phyloP scores from a whole-genome alignment of 1,140 invertebrate species.

The Pogonognathellus flavescens region DNA sequence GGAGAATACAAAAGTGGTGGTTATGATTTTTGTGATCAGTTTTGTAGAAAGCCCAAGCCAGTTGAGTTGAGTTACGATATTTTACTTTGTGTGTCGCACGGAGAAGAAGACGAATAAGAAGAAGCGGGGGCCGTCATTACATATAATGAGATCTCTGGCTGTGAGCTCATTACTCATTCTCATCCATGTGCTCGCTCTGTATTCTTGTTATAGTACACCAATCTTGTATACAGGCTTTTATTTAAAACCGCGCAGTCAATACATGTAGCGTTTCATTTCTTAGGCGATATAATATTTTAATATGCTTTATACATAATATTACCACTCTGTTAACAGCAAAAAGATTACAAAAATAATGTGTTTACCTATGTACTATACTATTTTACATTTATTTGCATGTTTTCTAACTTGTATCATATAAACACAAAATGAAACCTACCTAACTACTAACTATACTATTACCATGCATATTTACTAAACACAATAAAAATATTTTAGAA shows the following conservation, averaged over 20 bases:
- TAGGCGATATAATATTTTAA: too few relatives aligned
- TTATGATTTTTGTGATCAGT: not conserved
- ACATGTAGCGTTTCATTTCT: too few relatives aligned
- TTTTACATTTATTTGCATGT: conserved; percentile 25
- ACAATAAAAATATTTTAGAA: too few relatives aligned
- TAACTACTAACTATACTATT: not conserved
- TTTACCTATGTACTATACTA: too few relatives aligned
- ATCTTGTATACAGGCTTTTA: not conserved
- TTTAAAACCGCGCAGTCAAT: not conserved
- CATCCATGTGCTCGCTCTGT: conserved; percentile 27
- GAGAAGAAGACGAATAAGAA: conserved; percentile 58
- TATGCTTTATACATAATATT: too few relatives aligned
- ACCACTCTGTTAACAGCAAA: too few relatives aligned
- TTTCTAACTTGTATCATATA: conserved; percentile 12
- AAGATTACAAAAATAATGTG: too few relatives aligned
- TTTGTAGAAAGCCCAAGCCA: conserved; percentile 10
- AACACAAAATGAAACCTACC: too few relatives aligned
- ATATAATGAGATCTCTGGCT: conserved; percentile 66
- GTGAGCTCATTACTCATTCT: conserved; percentile 65
- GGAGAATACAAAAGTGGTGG: not conserved
- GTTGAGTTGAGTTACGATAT: conserved; percentile 24
- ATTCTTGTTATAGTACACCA: not conserved
- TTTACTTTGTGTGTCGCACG: conserved; percentile 61
- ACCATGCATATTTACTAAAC: not conserved
- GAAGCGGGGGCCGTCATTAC: conserved; percentile 64